A percentile compares a stretch with the other conserved stretches of the same genome.
Evolutionary conservation across 2,888 invertebrate genomes (phyloP).

Genomic region (Eupithecia pulchellata): DNA sequence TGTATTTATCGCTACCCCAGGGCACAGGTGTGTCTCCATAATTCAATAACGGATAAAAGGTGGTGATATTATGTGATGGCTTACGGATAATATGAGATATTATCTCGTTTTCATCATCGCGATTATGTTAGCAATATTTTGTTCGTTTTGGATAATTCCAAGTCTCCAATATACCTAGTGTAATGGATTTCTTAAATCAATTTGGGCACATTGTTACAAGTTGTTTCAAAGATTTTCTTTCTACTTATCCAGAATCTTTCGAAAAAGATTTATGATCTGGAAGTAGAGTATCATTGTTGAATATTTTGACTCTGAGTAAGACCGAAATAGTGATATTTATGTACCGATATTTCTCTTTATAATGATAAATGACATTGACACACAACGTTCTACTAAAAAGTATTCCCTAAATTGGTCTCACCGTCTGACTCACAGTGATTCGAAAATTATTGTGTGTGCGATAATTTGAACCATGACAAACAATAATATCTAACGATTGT

Average conservation of each 20-base stretch:
- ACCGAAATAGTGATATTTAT: too few species aligned
- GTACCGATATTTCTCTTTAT: too few species aligned
- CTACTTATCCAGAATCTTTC: too few species aligned
- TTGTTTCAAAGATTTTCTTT: too few species aligned
- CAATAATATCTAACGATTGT: too few species aligned
- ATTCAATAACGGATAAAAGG: slow-evolving; percentile 41
- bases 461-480: background rate
- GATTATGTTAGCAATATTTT: slow-evolving; percentile 3
- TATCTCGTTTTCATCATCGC: slow-evolving; percentile 3
- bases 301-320: too few species aligned
- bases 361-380: too few species aligned
- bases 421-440: too few species aligned
- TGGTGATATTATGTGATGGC: slow-evolving; percentile 19
- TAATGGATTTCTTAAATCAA: background rate
- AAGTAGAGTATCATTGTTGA: too few species aligned
- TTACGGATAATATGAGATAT: slow-evolving; percentile 24
- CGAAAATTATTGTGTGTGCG: background rate
- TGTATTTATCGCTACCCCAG: slow-evolving; percentile 19
- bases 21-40: slow-evolving; percentile 38
- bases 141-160: background rate
- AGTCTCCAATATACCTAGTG: background rate
- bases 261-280: too few species aligned
- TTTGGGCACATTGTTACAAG: background rate
- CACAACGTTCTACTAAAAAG: too few species aligned
- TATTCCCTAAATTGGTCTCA: too few species aligned